Percentiles rank a stretch among this genome's conserved stretches.
Conservation (phyloP, 92 coral and sea anemone species). For the Diadumene lineata region DNA sequence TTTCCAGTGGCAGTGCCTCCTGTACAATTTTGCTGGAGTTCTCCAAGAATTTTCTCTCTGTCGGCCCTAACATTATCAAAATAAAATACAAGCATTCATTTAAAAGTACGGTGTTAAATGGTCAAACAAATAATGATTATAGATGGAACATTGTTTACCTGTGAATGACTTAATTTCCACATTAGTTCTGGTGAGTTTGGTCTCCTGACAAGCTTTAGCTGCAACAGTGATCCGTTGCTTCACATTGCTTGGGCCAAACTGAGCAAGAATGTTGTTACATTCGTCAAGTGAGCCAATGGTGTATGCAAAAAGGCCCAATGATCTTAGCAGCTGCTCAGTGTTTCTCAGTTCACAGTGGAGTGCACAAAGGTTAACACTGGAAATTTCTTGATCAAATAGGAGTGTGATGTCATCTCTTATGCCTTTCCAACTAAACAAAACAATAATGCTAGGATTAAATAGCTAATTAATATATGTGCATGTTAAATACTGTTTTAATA, state of each 20-base stretch:
- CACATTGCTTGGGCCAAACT: conserved; percentile 57
- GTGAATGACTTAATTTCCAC: too few species aligned
- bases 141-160: too few species aligned
- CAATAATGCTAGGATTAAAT: too few species aligned
- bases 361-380: conserved; percentile 60
- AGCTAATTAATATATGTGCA: too few species aligned
- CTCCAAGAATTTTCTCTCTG: background rate
- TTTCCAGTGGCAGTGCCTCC: conserved; percentile 11
- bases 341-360: conserved; percentile 63
- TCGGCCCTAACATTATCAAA: too few species aligned
- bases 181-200: too few species aligned
- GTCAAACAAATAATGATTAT: too few species aligned
- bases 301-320: conserved; percentile 53
- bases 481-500: too few species aligned
- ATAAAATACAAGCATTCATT: too few species aligned
- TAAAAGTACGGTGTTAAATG: too few species aligned
- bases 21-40: conserved; percentile 13
- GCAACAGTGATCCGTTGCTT: conserved; percentile 46
- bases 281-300: conserved; percentile 34
- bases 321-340: conserved; percentile 53
- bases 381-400: conserved; percentile 38
- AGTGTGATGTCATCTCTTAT: conserved; percentile 55
- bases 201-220: conserved; percentile 43
- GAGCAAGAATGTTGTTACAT: conserved; percentile 27
- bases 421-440: conserved; percentile 61